Evolutionary conservation across 2,113 vertebrate species (phyloP).

Genomic region (Narcine bancroftii): DNA sequence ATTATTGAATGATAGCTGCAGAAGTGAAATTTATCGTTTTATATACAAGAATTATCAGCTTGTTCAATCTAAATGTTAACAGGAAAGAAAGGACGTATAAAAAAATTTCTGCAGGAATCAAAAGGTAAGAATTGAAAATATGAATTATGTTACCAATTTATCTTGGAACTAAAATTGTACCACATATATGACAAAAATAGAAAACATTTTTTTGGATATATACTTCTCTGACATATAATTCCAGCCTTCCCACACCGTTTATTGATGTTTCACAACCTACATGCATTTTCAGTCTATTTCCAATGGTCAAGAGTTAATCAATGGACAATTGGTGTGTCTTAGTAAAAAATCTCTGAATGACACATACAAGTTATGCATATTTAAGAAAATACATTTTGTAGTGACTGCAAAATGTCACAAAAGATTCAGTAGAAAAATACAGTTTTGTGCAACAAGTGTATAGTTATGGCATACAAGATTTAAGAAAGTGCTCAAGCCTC

Average conservation of each 20-base stretch:
- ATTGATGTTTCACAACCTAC: background rate
- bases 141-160: background rate
- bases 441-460: constrained; percentile 1
- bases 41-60: no score
- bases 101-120: background rate
- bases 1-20: background rate
- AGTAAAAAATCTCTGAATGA: background rate
- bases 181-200: background rate
- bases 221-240: background rate
- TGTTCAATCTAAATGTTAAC: background rate
- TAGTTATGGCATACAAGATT: background rate
- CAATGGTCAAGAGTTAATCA: background rate
- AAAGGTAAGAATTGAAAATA: constrained; percentile 6
- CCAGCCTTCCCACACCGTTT: background rate
- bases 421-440: constrained; percentile 25
- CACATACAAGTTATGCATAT: background rate
- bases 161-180: background rate
- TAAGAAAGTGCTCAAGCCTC: background rate
- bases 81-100: background rate
- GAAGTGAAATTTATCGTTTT: background rate
- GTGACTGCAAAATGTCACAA: background rate
- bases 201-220: constrained; percentile 7
- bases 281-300: background rate
- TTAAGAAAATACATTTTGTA: background rate
- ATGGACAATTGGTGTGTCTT: background rate